Evolutionary conservation across 2,888 invertebrate genomes (phyloP), one percentile per base, ranked within the genome.

Genomic region (Asteroscopus sphinx): DNA sequence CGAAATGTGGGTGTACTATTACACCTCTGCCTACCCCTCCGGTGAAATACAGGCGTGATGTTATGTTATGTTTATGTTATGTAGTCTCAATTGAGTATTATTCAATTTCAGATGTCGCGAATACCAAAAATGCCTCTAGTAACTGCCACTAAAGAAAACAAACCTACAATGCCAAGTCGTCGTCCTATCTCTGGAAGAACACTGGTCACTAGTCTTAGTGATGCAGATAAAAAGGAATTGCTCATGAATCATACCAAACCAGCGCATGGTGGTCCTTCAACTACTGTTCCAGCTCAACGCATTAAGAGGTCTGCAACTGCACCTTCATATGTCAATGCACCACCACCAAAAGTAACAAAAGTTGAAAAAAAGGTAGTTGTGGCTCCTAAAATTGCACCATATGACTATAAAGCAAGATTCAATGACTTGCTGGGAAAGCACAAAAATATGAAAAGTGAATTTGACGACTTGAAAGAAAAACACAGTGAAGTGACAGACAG

Each of bases 351-450:
- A 80, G 68, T 84, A 12, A 71, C 79, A 5, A 94, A 91, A 82
- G 77, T 93, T 4, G 92, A 92, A 62, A 89, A 84, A 55, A 94
- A 93, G 69, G 75, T 79, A n/a, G 83, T 82, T 41, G 90, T 86
- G 15, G 93, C 93, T 2, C 95, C 95, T 49, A 95, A 96, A 63
- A 95, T 95, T 44, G 92, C 95, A 6, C 92, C 96, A 0, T 96
- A 96, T 84, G 96, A 96, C 77, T 96, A 95, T 66, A 96, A 96
- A 83, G 96, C 96, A 25, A 95, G 96, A 45, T 95, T 95, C 68
- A 90, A 95, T 77, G 95, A 95, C 72, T 88, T 97, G 45, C 81
- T 93, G 12, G 95, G 95, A 57, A 96, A 96, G 81, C 94, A 96
- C 68, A 95, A 95, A 66, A 81, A 73, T 0, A 83, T 96, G 9